phyloP scores from a whole-genome alignment of 2,888 invertebrate genomes.

The Apodemia zela region DNA sequence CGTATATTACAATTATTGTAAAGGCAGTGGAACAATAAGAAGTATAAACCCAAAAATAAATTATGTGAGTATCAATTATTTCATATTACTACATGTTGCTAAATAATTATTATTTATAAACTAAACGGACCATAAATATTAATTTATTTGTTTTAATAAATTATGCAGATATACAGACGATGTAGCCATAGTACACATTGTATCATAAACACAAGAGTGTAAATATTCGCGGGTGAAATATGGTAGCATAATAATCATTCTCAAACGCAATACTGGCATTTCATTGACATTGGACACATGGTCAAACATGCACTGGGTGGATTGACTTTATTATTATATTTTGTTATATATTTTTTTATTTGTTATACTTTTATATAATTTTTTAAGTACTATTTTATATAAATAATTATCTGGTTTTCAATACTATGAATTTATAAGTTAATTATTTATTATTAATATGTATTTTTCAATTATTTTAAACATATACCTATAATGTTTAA shows the following conservation, averaged over 20 bases:
- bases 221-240: not conserved
- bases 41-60: no score
- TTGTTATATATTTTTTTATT: no score
- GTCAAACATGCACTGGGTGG: not conserved
- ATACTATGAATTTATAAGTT: no score
- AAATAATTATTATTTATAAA: not conserved
- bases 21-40: not conserved
- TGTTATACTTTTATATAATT: no score
- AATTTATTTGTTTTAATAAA: not conserved
- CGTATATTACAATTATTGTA: no score
- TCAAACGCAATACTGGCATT: not conserved
- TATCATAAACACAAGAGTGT: slow-evolving; percentile 20
- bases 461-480: no score
- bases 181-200: slow-evolving; percentile 24
- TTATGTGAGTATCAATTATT: no score
- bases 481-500: no score
- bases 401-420: no score
- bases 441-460: no score
- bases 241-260: not conserved
- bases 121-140: not conserved
- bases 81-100: no score
- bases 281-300: slow-evolving; percentile 7
- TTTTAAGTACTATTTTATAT: no score
- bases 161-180: slow-evolving; percentile 30
- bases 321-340: not conserved